Evolutionary conservation across 2,113 vertebrate species (phyloP), one percentile per base, ranked within the genome.

Genomic region (Gallinago paraguaiae): DNA sequence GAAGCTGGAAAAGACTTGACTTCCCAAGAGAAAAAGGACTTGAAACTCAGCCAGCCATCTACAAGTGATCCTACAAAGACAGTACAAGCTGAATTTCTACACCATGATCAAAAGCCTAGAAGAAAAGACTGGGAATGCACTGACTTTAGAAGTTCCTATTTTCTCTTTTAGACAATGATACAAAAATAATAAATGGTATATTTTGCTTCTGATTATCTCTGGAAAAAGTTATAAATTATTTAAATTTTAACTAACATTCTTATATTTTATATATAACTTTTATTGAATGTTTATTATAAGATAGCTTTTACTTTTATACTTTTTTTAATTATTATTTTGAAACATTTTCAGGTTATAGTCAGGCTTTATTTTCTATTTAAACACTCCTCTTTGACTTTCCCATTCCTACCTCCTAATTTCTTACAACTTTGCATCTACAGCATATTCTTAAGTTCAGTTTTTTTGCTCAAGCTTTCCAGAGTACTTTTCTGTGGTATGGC

Each of bases 31-130:
- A 72, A 90, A 94, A 77, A 76, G 41, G 53, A 90, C 87, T 94
- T 94, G 93, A 93, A 96, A 93, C 78, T 91, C 75, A 91, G 94
- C 87, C 93, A 96, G 69, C 33, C 75, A 94, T 61, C 88, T 82
- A 48, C 90, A 91, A 95, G 86, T 50, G 67, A 94, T 90, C 72
- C 60, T 78, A 81, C 88, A 92, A 78, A 95, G 86, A 75, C 69
- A 71, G 60, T 28, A 82, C 61, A 76, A 87, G 89, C 78, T 85
- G 10, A 28, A 76, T 68, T 85, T 76, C 88, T 56, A 28, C 41
- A 79, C 45, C 41, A n/a, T 59, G 83, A 95, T 95, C 80, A 95
- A 97, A 88, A 78, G 64, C 33, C 51, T 27, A 2, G 41, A 74
- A 93, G 68, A 67, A 87, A 89, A n/a, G 17, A 61, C 45, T 60